phyloP scores from a whole-genome alignment of 2,797 vertebrate genomes.

The Xiphorhynchus erythropygius region DNA sequence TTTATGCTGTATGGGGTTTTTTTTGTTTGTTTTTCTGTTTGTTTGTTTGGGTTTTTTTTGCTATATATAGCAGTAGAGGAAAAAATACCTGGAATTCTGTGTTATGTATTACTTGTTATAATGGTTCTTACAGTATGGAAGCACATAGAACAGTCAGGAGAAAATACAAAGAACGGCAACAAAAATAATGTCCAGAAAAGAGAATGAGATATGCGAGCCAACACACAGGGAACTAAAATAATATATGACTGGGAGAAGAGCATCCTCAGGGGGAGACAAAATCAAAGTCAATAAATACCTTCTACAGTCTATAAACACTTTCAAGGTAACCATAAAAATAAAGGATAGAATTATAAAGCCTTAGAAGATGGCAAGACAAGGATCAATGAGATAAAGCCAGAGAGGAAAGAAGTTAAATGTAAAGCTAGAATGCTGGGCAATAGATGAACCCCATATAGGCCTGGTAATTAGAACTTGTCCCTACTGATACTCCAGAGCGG shows the following conservation, averaged over 20 bases:
- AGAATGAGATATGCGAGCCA: slow-evolving; percentile 22
- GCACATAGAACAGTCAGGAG: not conserved
- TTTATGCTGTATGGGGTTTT: not conserved
- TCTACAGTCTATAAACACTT: slow-evolving; percentile 53
- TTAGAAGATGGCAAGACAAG: slow-evolving; percentile 8
- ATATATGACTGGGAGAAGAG: slow-evolving; percentile 7
- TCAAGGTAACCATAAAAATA: slow-evolving; percentile 58
- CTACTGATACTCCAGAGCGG: not conserved
- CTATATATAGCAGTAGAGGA: not conserved
- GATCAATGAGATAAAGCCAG: slow-evolving; percentile 21
- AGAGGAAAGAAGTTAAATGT: not conserved
- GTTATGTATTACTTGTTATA: not conserved
- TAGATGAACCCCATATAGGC: not conserved
- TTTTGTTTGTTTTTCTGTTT: not conserved
- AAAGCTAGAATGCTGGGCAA: not conserved
- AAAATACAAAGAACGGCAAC: not conserved
- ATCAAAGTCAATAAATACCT: slow-evolving; percentile 56
- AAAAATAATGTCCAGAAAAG: not conserved
- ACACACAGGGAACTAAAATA: not conserved
- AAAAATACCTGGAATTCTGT: not conserved
- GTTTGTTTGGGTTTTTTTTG: not conserved
- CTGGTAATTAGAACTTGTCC: not conserved
- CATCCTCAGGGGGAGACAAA: not conserved
- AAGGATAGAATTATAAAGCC: slow-evolving; percentile 40
- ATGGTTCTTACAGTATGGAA: not conserved